These are phyloP conservation scores for Melanotaenia nigrans DNA, from an alignment of 2,797 vertebrate species.

Conservation along the genomic window DNA sequence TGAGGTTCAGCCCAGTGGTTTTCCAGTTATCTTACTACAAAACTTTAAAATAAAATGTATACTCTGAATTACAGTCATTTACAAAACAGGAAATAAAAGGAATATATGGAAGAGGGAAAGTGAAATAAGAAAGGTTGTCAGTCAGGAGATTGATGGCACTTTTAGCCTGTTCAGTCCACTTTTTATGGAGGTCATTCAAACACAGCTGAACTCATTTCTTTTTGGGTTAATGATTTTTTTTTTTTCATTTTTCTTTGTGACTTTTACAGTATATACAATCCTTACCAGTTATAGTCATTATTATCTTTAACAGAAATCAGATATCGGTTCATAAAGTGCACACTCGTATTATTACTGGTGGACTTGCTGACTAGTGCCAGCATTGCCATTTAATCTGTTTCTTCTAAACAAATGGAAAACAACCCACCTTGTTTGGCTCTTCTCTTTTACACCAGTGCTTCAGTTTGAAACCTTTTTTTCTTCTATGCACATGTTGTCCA, in stretches of 20 bases:
- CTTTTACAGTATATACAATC: too few relatives aligned
- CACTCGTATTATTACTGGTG: too few relatives aligned
- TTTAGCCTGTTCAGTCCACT: conserved; percentile 22
- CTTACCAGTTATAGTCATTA: too few relatives aligned
- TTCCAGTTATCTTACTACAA: not conserved
- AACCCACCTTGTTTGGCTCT: conserved; percentile 1
- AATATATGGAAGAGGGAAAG: conserved; percentile 15
- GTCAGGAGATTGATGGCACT: conserved; percentile 19
- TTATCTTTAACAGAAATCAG: too few relatives aligned
- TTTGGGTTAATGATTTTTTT: conserved; percentile 5
- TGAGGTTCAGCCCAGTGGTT: not conserved
- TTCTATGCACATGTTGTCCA: not conserved
- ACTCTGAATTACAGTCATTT: conserved; percentile 17
- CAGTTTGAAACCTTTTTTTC: too few relatives aligned
- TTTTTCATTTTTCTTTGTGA: conserved; percentile 7
- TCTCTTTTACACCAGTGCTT: conserved; percentile 9
- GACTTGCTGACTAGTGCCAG: conserved; percentile 24
- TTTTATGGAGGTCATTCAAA: conserved; percentile 26
- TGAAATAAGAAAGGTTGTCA: conserved; percentile 14
- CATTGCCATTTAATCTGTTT: not conserved
- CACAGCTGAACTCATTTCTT: conserved; percentile 12
- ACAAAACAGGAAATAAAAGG: conserved; percentile 23
- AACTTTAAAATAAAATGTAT: not conserved
- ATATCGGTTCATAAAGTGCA: too few relatives aligned
- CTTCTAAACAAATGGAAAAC: not conserved